phyloP scores from a whole-genome alignment of 2,797 vertebrate species.

The Phrynocephalus forsythii region DNA sequence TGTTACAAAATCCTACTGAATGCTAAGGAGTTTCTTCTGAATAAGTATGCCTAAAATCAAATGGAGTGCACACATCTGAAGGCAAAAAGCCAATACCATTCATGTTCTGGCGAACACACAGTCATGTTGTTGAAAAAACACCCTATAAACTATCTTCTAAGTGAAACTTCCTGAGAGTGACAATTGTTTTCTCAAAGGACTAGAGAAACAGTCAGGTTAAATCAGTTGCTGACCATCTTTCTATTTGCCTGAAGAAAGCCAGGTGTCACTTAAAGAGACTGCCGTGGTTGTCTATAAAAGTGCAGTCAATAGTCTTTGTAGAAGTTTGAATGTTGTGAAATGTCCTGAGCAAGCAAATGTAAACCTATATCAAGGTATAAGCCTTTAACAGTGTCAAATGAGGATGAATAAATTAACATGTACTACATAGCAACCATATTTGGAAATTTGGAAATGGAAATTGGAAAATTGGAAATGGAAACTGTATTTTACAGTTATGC shows the following conservation, averaged over 20 bases:
- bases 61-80: neutral
- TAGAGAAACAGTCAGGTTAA: neutral
- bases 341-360: neutral
- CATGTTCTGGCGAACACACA: conserved; percentile 34
- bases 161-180: neutral
- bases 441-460: neutral
- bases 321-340: neutral
- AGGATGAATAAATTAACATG: neutral
- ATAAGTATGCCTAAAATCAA: neutral
- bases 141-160: conserved; percentile 10
- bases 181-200: conserved; percentile 21
- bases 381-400: neutral
- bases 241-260: conserved; percentile 35
- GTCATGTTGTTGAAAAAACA: conserved; percentile 19
- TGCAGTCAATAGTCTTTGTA: neutral
- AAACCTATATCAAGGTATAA: neutral
- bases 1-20: neutral
- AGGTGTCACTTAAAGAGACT: conserved; percentile 15
- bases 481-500: neutral
- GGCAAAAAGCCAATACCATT: conserved; percentile 25
- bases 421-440: no score
- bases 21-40: neutral
- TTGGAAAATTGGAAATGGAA: neutral
- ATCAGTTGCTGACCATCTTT: conserved; percentile 29
- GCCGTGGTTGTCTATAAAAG: neutral